A percentile compares a stretch with the other conserved stretches of the same genome.
phyloP scores from a whole-genome alignment of 2,888 invertebrate species.

The Hydraecia micacea region DNA sequence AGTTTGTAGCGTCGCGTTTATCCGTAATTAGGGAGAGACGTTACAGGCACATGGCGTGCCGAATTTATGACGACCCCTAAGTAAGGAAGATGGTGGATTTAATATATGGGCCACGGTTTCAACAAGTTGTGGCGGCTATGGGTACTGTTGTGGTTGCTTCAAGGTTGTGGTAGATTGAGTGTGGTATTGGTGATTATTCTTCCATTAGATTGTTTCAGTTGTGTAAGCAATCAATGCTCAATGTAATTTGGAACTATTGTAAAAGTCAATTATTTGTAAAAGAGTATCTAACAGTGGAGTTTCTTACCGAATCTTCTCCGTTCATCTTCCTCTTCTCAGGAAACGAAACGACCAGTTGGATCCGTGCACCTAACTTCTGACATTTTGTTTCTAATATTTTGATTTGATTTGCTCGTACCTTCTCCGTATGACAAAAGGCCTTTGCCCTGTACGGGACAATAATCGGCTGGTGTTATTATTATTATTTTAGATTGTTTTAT shows the following conservation, averaged over 20 bases:
- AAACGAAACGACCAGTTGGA: background rate
- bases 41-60: slow-evolving; percentile 64
- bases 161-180: slow-evolving; percentile 35
- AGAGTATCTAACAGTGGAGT: background rate
- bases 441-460: background rate
- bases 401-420: background rate
- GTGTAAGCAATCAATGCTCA: background rate
- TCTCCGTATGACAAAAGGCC: background rate
- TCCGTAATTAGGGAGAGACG: slow-evolving; percentile 66
- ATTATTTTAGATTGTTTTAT: background rate
- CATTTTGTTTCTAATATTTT: background rate
- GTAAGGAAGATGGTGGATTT: slow-evolving; percentile 60
- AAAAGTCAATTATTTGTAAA: background rate
- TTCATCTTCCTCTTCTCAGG: background rate
- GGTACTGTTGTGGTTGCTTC: slow-evolving; percentile 20
- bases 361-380: background rate
- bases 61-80: slow-evolving; percentile 64
- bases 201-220: background rate
- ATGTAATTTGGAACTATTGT: background rate
- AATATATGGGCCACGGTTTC: slow-evolving; percentile 61
- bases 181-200: slow-evolving; percentile 14
- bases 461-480: background rate
- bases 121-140: slow-evolving; percentile 33
- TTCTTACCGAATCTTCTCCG: background rate
- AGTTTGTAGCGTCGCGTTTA: slow-evolving; percentile 56